Percentiles rank a stretch among this genome's conserved stretches.
These are phyloP conservation scores for Accipiter virgatus DNA, from an alignment of 2,113 vertebrate genomes.

Conservation along the genomic window DNA sequence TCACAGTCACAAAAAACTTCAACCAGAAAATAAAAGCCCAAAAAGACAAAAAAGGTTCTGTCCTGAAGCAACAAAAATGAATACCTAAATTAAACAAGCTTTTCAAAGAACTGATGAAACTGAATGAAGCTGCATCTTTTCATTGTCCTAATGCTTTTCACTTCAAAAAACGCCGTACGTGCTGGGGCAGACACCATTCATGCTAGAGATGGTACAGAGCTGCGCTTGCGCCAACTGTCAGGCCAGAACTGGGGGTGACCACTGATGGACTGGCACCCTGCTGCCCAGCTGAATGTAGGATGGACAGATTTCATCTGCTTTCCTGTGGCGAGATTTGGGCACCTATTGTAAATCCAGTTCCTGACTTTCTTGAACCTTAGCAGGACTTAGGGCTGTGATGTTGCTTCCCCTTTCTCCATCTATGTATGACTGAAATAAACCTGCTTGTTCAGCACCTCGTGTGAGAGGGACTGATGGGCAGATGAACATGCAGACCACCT, in stretches of 20 bases:
- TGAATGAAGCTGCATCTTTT: not conserved
- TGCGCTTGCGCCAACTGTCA: fast-evolving
- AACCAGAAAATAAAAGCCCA: not conserved
- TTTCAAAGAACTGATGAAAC: not conserved
- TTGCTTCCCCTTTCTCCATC: not conserved
- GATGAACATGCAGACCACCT: not conserved
- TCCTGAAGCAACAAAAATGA: not conserved
- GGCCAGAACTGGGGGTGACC: not conserved
- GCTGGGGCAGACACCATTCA: fast-evolving
- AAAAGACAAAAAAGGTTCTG: not conserved
- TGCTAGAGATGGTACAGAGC: not conserved
- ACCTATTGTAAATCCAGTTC: not conserved
- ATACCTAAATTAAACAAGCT: not conserved
- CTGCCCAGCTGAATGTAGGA: not conserved
- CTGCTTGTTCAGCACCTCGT: not conserved
- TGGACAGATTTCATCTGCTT: not conserved
- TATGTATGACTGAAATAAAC: not conserved
- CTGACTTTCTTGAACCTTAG: not conserved
- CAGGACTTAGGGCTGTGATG: not conserved
- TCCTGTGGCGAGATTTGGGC: not conserved
- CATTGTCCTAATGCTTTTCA: fast-evolving
- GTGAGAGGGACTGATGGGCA: not conserved
- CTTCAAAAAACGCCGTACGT: not conserved
- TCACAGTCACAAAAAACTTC: not conserved
- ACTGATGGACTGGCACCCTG: too few species aligned